Evolutionary conservation across 2,888 invertebrate species (phyloP).

Genomic region (Hyalella azteca): DNA sequence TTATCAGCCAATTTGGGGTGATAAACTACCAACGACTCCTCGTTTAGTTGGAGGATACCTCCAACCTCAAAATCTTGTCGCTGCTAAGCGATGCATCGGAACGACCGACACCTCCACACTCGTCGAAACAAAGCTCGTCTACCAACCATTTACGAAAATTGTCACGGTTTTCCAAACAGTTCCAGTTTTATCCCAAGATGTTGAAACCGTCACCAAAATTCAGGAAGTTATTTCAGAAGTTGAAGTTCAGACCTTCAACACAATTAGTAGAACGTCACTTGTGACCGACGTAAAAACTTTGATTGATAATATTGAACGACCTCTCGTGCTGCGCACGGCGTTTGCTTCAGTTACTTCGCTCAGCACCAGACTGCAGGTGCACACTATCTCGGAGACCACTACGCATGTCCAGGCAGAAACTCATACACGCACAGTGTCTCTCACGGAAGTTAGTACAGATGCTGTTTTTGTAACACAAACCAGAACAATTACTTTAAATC

Average conservation of each 20-base stretch:
- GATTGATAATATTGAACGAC: not conserved
- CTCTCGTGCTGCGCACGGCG: not conserved
- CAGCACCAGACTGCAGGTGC: constrained; percentile 8
- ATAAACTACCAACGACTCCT: not conserved
- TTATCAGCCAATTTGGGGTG: not conserved
- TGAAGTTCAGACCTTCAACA: not conserved
- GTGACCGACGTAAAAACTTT: not conserved
- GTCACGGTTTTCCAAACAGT: not conserved
- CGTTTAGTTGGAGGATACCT: not conserved
- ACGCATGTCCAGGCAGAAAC: not conserved
- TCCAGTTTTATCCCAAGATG: not conserved
- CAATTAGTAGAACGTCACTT: not conserved
- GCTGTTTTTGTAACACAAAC: not conserved
- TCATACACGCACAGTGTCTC: not conserved
- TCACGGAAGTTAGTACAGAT: not conserved
- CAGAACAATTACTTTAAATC: not conserved
- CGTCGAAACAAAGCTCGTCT: not conserved
- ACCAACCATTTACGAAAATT: constrained; percentile 11
- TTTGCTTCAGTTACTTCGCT: not conserved
- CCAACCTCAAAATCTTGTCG: not conserved
- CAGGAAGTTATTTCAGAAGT: not conserved
- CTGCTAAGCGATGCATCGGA: not conserved
- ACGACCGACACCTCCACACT: not conserved
- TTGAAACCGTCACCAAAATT: not conserved
- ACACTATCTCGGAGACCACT: not conserved